phyloP scores from a whole-genome alignment of 2,797 vertebrate genomes.

The Dicrostonyx torquatus region DNA sequence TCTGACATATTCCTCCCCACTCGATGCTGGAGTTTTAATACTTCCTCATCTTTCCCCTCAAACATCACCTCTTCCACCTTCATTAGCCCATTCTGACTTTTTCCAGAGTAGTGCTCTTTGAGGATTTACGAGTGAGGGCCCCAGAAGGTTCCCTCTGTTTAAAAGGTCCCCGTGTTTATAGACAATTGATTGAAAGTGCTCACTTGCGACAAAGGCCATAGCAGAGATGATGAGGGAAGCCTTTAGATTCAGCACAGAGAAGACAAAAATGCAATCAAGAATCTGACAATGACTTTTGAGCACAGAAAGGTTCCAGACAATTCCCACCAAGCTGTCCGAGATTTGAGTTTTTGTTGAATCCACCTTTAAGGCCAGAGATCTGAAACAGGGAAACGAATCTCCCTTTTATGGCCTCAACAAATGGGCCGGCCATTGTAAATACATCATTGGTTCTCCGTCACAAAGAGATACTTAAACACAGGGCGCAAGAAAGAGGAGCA shows the following conservation, averaged over 20 bases:
- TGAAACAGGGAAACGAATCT: constrained; percentile 61
- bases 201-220: constrained; percentile 16
- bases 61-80: constrained; percentile 25
- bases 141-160: constrained; percentile 47
- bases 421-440: constrained; percentile 38
- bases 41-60: constrained; percentile 16
- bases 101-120: background rate
- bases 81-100: background rate
- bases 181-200: constrained; percentile 49
- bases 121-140: constrained; percentile 37
- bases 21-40: background rate
- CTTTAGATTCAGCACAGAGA: background rate
- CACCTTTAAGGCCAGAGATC: constrained; percentile 61
- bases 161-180: constrained; percentile 56
- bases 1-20: background rate
- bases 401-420: constrained; percentile 74
- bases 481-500: constrained; percentile 48
- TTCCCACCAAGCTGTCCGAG: constrained; percentile 60
- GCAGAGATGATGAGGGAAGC: background rate
- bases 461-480: constrained; percentile 56
- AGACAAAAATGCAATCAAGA: constrained; percentile 52
- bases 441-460: constrained; percentile 48
- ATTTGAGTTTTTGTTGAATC: constrained; percentile 66
- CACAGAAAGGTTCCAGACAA: constrained; percentile 22
- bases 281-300: constrained; percentile 50